A percentile compares a stretch with the other conserved stretches of the same genome.
These are phyloP conservation scores for Octopus bimaculoides DNA, from an alignment of 1,140 invertebrate species.

Conservation along the genomic window DNA sequence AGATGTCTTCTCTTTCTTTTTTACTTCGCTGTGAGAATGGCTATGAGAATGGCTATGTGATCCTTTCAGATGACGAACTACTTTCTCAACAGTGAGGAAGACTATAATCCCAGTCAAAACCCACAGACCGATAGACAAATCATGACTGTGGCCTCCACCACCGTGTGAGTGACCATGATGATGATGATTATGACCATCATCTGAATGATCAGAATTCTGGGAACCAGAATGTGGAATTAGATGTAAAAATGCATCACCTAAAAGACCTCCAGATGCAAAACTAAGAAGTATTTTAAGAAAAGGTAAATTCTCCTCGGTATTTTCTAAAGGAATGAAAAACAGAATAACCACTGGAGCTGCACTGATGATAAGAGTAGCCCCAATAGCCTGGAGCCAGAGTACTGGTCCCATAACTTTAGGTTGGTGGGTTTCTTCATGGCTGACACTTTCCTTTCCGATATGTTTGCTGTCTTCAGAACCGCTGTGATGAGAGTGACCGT, in stretches of 20 bases:
- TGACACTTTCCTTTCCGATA: slow-evolving; percentile 16
- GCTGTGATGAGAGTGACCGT: slow-evolving; percentile 43
- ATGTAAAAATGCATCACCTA: slow-evolving; percentile 96
- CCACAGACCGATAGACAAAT: slow-evolving; percentile 84
- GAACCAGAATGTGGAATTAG: slow-evolving; percentile 90
- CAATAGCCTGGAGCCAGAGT: slow-evolving; percentile 52
- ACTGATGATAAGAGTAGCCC: slow-evolving; percentile 89
- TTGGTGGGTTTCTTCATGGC: slow-evolving; percentile 12
- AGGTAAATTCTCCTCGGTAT: slow-evolving; percentile 68
- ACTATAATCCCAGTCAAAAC: slow-evolving; percentile 86
- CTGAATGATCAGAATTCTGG: slow-evolving; percentile 57
- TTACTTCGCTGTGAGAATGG: slow-evolving; percentile 38
- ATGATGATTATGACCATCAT: slow-evolving; percentile 60
- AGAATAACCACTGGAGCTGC: slow-evolving; percentile 90
- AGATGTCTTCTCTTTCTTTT: slow-evolving; percentile 20
- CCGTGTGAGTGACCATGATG: slow-evolving; percentile 48
- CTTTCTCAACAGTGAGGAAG: slow-evolving; percentile 90
- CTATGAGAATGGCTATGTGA: slow-evolving; percentile 62
- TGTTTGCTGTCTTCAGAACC: slow-evolving; percentile 42
- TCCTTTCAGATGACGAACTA: slow-evolving; percentile 84
- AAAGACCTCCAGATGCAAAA: slow-evolving; percentile 90
- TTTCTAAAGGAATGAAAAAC: slow-evolving; percentile 89
- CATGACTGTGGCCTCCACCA: slow-evolving; percentile 56
- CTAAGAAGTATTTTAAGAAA: slow-evolving; percentile 85
- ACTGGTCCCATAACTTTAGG: slow-evolving; percentile 23